A percentile compares a stretch with the other conserved stretches of the same genome.
Evolutionary conservation across 2,888 invertebrate genomes (phyloP).

Genomic region (Tachina lurida): DNA sequence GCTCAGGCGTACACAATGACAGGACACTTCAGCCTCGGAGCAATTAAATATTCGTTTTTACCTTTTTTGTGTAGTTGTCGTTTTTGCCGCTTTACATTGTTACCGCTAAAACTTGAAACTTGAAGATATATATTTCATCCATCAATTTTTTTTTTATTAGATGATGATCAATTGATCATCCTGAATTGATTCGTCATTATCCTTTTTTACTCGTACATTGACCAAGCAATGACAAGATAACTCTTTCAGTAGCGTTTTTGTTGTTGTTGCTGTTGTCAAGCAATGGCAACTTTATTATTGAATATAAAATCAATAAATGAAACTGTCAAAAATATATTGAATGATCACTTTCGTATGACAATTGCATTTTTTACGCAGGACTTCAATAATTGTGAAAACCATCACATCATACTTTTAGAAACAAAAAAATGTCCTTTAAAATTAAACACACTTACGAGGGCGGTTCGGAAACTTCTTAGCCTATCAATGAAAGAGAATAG

Average conservation of each 20-base stretch:
- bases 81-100: slow-evolving; percentile 17
- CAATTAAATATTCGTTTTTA: slow-evolving; percentile 62
- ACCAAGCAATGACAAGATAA: slow-evolving; percentile 67
- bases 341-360: slow-evolving; percentile 61
- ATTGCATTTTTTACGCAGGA: slow-evolving; percentile 66
- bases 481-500: too few species aligned
- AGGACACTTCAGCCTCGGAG: slow-evolving; percentile 41
- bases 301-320: slow-evolving; percentile 30
- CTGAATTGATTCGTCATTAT: slow-evolving; percentile 64
- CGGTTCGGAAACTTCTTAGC: too few species aligned
- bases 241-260: slow-evolving; percentile 51
- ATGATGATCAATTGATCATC: slow-evolving; percentile 63
- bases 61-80: slow-evolving; percentile 37
- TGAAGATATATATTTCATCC: slow-evolving; percentile 42
- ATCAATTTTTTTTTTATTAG: slow-evolving; percentile 65
- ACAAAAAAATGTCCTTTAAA: not conserved
- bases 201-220: slow-evolving; percentile 43
- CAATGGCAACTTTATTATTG: slow-evolving; percentile 2
- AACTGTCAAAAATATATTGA: slow-evolving; percentile 69
- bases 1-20: slow-evolving; percentile 27
- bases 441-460: slow-evolving; percentile 42
- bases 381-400: slow-evolving; percentile 60
- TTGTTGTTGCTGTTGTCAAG: not conserved
- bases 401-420: not conserved
- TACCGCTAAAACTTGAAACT: not conserved